Conservation (phyloP, 1,140 invertebrate species). For the Ectropis grisescens region DNA sequence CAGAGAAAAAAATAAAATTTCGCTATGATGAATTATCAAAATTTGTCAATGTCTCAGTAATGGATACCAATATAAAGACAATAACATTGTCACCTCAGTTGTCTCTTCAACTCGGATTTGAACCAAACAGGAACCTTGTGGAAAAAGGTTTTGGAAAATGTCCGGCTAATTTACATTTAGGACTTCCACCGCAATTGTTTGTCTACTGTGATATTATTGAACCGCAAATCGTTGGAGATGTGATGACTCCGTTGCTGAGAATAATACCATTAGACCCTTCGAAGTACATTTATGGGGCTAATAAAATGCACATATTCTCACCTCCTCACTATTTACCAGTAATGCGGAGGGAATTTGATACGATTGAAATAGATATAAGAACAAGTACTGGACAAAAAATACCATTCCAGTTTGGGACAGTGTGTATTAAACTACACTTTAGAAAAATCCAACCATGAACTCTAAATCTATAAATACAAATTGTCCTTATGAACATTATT, state of each 20-base stretch:
- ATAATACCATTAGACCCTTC: constrained; percentile 20
- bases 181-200: constrained; percentile 25
- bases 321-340: constrained; percentile 23
- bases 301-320: constrained; percentile 25
- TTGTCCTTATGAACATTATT: constrained; percentile 27
- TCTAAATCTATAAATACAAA: constrained; percentile 1
- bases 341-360: constrained; percentile 27
- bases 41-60: constrained; percentile 4
- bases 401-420: constrained; percentile 37
- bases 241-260: constrained; percentile 25
- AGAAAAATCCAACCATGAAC: constrained; percentile 13
- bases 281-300: constrained; percentile 22
- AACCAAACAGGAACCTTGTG: constrained; percentile 15
- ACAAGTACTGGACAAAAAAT: constrained; percentile 19
- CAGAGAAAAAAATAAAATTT: constrained; percentile 10
- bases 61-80: constrained; percentile 3
- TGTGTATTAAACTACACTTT: constrained; percentile 23
- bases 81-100: constrained; percentile 14
- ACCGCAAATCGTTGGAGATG: constrained; percentile 35
- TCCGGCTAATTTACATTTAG: constrained; percentile 21
- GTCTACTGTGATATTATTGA: constrained; percentile 37
- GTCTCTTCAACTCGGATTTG: constrained; percentile 15
- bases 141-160: constrained; percentile 12
- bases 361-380: constrained; percentile 33
- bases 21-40: constrained; percentile 15